These are phyloP conservation scores for Istiophorus platypterus DNA, from an alignment of 2,113 vertebrate species.

Conservation along the genomic window DNA sequence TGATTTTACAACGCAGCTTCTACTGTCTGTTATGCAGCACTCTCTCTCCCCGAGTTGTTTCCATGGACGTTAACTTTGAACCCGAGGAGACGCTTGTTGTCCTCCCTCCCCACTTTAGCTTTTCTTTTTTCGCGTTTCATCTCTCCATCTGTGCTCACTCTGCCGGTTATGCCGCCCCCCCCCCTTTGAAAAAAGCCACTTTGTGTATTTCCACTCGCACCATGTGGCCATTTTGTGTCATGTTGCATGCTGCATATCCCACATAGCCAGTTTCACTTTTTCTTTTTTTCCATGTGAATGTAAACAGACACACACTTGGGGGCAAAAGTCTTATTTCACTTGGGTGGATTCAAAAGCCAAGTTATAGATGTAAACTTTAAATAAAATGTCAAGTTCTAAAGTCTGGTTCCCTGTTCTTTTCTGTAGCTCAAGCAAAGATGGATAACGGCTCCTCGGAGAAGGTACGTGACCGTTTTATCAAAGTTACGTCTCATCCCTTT, in stretches of 20 bases:
- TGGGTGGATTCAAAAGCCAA: conserved; percentile 1
- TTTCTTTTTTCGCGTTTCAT: conserved; percentile 56
- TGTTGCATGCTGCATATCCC: conserved; percentile 73
- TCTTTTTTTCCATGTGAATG: conserved; percentile 34
- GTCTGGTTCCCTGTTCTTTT: conserved; percentile 23
- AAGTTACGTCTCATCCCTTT: conserved; percentile 1
- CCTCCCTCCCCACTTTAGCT: conserved; percentile 64
- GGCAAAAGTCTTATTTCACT: conserved; percentile 22
- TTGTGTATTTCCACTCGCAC: conserved; percentile 45
- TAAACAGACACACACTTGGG: conserved; percentile 10
- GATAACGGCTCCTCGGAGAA: conserved; percentile 79
- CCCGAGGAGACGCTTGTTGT: conserved; percentile 75
- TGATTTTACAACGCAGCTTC: conserved; percentile 75
- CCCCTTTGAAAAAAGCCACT: conserved; percentile 10
- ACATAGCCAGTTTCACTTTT: conserved; percentile 39
- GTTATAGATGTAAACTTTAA: background rate
- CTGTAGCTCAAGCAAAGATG: conserved; percentile 80
- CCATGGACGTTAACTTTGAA: conserved; percentile 59
- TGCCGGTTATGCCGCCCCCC: conserved; percentile 63
- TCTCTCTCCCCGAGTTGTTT: conserved; percentile 54
- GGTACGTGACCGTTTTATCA: conserved; percentile 60
- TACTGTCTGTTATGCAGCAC: conserved; percentile 67
- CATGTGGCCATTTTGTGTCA: conserved; percentile 51
- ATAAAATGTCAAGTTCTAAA: background rate
- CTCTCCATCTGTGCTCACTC: conserved; percentile 66